These are phyloP conservation scores for Ginglymostoma cirratum DNA, from an alignment of 2,113 vertebrate genomes.

Conservation along the genomic window DNA sequence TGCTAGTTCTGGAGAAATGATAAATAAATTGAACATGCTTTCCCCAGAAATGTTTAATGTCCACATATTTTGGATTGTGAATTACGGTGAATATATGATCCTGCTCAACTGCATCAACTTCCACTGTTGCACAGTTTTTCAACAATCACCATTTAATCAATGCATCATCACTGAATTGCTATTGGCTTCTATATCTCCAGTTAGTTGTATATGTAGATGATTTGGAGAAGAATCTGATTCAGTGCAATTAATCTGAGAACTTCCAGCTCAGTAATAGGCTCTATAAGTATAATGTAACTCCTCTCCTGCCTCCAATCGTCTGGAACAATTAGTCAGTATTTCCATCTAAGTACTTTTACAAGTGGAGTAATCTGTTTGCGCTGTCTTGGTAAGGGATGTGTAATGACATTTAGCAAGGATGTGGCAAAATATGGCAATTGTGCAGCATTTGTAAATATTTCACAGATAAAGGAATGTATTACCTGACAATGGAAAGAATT, in stretches of 20 bases:
- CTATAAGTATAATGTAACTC: background rate
- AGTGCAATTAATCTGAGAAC: background rate
- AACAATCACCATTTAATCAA: background rate
- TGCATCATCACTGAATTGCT: background rate
- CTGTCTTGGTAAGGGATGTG: background rate
- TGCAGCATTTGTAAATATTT: background rate
- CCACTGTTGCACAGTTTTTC: background rate
- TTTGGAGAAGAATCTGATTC: background rate
- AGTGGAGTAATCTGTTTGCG: background rate
- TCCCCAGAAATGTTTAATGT: background rate
- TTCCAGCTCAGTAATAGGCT: background rate
- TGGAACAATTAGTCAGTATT: background rate
- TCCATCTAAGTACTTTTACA: background rate
- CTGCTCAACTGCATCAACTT: background rate
- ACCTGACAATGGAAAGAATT: slow-evolving; percentile 2
- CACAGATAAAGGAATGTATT: background rate
- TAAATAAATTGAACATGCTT: background rate
- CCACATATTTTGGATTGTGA: background rate
- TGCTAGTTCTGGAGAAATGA: background rate
- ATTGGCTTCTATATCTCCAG: background rate
- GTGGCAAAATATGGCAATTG: no score
- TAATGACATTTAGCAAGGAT: background rate
- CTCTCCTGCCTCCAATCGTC: background rate
- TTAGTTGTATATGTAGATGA: background rate
- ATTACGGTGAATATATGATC: background rate